Base-by-base conservation (phyloP, 2,797 vertebrate species). In the Phalanger gymnotis region DNA sequence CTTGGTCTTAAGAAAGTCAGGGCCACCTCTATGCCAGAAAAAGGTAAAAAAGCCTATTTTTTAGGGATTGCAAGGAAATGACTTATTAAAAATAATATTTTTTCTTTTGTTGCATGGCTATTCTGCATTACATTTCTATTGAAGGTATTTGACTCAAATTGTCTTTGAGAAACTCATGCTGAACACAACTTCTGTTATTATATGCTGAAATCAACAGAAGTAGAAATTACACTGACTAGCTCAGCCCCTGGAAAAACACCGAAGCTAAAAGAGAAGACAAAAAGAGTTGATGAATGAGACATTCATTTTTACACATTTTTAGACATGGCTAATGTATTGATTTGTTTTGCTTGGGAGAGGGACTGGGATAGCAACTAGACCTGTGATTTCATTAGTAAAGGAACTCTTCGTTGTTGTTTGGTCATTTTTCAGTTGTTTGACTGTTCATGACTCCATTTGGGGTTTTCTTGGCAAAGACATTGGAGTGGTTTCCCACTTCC, bases 31-130 rank as follows among this genome's bases (percentile, higher is more conserved):
- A 16, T 66, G 31, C 13, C 66, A 73, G 1, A 40, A 73, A 73
- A 93, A 97, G 92, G 90, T 97, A 97, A 96, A 93, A 97, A 96
- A 98, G 96, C 97, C 96, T 93, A 96, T 95, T 95, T 97, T 97
- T 97, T 97, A 96, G 96, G 94, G 51, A 90, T 93, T 58, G 31
- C n/a, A n/a, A 40, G 66, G 66, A 73, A 73, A 40, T 22, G 34
- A 2, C 5, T 93, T 95, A 97, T 97, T 95, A 96, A 92, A 92
- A 96, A 94, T 94, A 96, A 96, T 97, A 97, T 55, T 22, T 96
- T 16, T 7, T 87, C 54, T 95, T 96, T 96, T 92, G 96, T 92
- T 94, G 96, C 81, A 97, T 92, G 94, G 56, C 27, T 95, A 66
- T 97, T 96, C 94, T 90, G 47, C 16, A 90, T 93, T 89, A 95